Evolutionary conservation across 2,113 vertebrate species (phyloP), one percentile per base, ranked within the genome.

Genomic region (Heterotilapia buettikoferi): DNA sequence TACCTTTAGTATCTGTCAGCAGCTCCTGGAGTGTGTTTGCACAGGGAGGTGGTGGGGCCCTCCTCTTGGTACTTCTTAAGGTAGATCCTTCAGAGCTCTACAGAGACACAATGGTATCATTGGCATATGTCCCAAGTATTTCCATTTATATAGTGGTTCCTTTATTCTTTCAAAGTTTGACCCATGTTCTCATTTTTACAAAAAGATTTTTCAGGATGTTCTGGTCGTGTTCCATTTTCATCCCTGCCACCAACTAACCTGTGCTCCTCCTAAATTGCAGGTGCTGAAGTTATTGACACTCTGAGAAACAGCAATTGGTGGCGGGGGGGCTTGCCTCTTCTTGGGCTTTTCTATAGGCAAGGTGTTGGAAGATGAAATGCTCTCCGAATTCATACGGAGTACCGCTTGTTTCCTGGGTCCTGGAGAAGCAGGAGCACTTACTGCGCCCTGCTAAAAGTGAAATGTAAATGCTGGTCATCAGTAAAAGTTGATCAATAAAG

Each of bases 301-400:
- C 86, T 92, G 97, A 1, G 97, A 97, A 1, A 16, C 83, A 1
- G 90, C 53, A 95, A 98, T 89, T 2, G 98, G 98, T n/a, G 97
- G 91, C 0, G 96, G 91, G 0, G 98, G 99, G 2, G 99, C 99
- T 4, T 96, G 96, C n/a, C 98, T 96, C 80, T 99, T 99, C 94
- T 98, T 99, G 1, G 97, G 96, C 84, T 93, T 91, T 1, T 98
- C 97, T 0, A 96, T 92, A 0, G 96, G 96, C 84, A 96, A 87
- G 0, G 97, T 97, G 90, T 83, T 96, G 0, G 96, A 96, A 1
- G 96, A 97, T 52, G 95, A 93, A 19, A 95, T 95, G 1, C 92
- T 95, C 78, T 94, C 96, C 24, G 89, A 92, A 36, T 96, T 82
- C 6, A 94, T 92, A 81, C 88, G 92, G 3, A 92, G 92, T 26